Evolutionary conservation across 2,888 invertebrate species (phyloP).

Genomic region (Caenorhabditis sulstoni): DNA sequence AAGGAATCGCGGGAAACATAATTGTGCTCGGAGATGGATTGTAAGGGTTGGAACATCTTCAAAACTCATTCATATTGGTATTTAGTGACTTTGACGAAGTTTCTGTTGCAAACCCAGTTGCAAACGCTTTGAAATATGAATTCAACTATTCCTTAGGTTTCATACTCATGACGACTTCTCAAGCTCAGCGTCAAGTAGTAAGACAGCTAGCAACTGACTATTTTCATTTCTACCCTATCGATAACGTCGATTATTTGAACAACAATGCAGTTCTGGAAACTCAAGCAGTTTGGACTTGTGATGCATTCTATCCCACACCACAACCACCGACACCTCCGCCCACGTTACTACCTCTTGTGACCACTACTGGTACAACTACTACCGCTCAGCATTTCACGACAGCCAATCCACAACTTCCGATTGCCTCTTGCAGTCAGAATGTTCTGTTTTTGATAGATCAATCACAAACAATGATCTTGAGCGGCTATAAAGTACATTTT

Average conservation of each 20-base stretch:
- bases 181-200: conserved; percentile 29
- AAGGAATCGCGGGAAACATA: conserved; percentile 45
- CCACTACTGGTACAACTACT: conserved; percentile 22
- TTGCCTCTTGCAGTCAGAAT: conserved; percentile 31
- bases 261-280: conserved; percentile 40
- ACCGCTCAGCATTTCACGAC: conserved; percentile 14
- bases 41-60: conserved; percentile 24
- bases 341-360: conserved; percentile 42
- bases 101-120: conserved; percentile 6
- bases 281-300: conserved; percentile 58
- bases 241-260: conserved; percentile 38
- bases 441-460: conserved; percentile 60
- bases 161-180: conserved; percentile 46
- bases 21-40: conserved; percentile 55
- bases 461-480: conserved; percentile 40
- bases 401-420: conserved; percentile 30
- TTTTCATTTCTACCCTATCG: conserved; percentile 44
- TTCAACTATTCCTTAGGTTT: conserved; percentile 44
- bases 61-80: no score
- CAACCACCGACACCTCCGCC: conserved; percentile 48
- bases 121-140: conserved; percentile 30
- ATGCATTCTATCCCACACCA: conserved; percentile 49
- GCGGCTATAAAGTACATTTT: conserved; percentile 39
- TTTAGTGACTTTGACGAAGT: conserved; percentile 40
- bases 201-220: conserved; percentile 29